Evolutionary conservation across 2,888 invertebrate species (phyloP), one percentile per base, ranked within the genome.

Genomic region (Lepidocyrtoides sp.): DNA sequence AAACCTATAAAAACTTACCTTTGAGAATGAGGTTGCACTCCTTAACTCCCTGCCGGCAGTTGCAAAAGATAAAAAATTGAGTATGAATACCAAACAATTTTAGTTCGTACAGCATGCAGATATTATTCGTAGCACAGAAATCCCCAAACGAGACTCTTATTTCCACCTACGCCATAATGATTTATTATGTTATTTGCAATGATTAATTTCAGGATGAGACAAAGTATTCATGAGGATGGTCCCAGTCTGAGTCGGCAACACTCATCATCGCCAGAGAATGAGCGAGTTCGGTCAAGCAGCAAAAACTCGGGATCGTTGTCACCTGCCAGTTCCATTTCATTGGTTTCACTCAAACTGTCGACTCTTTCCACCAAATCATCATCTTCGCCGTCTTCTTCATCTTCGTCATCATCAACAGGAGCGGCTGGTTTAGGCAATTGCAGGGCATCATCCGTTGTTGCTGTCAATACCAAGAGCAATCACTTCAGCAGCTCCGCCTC

Each of bases 181-280:
- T 12, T 72, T 48, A 51, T 77, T 77, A 14, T 26, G 2, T n/a
- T 66, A 32, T 66, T 0, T 36, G 7, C 17, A 26, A 26, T 75
- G 44, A 14, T 23, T 75, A 75, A 44, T 86, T 75, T 60, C 54
- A 91, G 91, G 48, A 91, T 91, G 91, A 91, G 91, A 57, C 91
- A 91, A 69, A 91, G 91, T 81, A 89, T 91, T 88, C 91, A 88
- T 84, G 91, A 91, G 81, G 91, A 91, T 79, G 91, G 89, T 41
- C 88, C 88, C 48, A 83, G 23, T 23, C 51, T 87, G 51, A 87
- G 79, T 79, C 87, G 87, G n/a, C 87, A 75, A 26, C 81, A 69
- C 63, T 84, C 89, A 48, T 72, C 81, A 17, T 86, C 91, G 12
- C 86, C 91, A 54, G 86, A 87, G 69, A 82, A 41, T 66, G 87